Conservation (phyloP, 2,113 vertebrate genomes). For the Eudyptes chrysolophus region DNA sequence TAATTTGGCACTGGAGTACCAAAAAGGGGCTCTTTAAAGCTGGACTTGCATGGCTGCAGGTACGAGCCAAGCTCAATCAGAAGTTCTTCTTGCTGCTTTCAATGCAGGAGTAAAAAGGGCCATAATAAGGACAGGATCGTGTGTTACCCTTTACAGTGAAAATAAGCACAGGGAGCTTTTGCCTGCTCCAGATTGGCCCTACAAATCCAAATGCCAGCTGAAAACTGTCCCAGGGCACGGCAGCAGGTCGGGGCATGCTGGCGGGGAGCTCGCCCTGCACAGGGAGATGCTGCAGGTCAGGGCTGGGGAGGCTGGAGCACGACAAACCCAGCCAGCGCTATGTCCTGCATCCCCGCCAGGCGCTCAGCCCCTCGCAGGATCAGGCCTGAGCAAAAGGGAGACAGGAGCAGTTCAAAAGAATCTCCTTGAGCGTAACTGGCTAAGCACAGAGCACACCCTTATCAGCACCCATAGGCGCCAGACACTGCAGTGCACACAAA, state of each 20-base stretch:
- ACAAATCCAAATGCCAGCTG: background rate
- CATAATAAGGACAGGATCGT: accelerated
- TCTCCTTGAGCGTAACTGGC: background rate
- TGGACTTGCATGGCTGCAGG: background rate
- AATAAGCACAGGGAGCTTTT: background rate
- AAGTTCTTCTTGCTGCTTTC: background rate
- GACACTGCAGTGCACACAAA: background rate
- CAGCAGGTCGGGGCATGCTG: accelerated
- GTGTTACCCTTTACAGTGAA: background rate
- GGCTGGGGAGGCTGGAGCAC: background rate
- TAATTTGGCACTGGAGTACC: background rate
- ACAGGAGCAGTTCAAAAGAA: background rate
- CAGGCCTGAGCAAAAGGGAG: background rate
- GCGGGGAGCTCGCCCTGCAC: accelerated
- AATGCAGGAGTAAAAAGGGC: background rate
- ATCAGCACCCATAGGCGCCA: background rate
- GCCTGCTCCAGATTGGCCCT: background rate
- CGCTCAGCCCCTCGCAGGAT: background rate
- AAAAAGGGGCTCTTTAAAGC: background rate
- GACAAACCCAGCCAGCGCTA: background rate
- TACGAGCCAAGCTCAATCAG: background rate
- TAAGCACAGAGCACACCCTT: background rate
- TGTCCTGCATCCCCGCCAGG: background rate
- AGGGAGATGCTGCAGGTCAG: background rate
- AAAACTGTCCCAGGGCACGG: accelerated